Conservation (phyloP, 1,140 invertebrate species). For the Drosophila melanogaster region DNA sequence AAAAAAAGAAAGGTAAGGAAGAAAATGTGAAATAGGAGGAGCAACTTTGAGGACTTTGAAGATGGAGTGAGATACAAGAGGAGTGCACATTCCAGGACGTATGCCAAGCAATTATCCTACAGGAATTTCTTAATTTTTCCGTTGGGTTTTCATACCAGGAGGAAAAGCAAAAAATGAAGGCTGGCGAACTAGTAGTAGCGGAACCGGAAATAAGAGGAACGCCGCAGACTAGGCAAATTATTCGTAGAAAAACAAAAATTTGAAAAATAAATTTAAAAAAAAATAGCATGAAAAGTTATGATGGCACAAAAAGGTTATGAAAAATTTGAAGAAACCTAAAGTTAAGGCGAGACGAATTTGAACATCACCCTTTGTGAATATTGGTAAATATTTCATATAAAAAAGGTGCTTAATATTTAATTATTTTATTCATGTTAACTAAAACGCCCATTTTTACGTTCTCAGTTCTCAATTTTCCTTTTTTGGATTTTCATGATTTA, state of each 20-base stretch:
- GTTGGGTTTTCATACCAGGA: slow-evolving; percentile 5
- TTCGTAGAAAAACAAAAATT: neutral
- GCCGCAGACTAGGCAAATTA: slow-evolving; percentile 23
- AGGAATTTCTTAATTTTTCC: slow-evolving; percentile 71
- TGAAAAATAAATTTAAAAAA: neutral
- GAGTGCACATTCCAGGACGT: slow-evolving; percentile 29
- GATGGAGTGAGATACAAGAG: neutral
- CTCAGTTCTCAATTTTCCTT: neutral
- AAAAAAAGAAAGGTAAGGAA: neutral
- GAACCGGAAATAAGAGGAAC: slow-evolving; percentile 5
- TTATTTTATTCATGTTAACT: neutral
- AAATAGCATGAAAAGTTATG: neutral
- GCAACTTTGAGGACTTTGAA: neutral
- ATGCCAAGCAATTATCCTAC: slow-evolving; percentile 67
- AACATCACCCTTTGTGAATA: too few relatives aligned
- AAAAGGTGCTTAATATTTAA: neutral
- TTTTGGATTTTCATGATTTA: neutral
- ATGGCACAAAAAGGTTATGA: neutral
- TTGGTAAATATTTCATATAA: too few relatives aligned
- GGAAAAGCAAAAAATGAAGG: neutral
- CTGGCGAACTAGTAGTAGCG: neutral
- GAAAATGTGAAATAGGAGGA: neutral
- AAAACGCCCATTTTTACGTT: neutral
- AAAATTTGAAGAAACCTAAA: neutral
- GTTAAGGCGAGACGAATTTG: neutral